Evolutionary conservation across 2,113 vertebrate species (phyloP).

Genomic region (Collichthys lucidus): DNA sequence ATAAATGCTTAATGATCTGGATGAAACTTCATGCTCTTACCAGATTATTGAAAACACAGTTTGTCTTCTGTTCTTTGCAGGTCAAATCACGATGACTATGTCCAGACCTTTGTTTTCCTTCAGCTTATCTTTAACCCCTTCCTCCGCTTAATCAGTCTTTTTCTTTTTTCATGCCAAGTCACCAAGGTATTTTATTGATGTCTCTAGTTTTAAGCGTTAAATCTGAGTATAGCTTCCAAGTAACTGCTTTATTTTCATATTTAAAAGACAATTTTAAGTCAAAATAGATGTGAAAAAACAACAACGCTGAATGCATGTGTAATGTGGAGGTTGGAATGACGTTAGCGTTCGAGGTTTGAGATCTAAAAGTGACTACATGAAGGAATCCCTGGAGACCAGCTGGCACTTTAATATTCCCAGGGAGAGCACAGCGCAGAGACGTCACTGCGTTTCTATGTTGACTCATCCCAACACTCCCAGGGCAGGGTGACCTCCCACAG

Average conservation of each 20-base stretch:
- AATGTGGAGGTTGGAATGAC: background rate
- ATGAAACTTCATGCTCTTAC: background rate
- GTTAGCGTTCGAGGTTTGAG: background rate
- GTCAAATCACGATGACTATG: background rate
- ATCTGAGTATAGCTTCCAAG: background rate
- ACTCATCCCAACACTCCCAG: conserved; percentile 47
- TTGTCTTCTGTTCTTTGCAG: background rate
- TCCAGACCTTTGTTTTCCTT: background rate
- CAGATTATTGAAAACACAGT: background rate
- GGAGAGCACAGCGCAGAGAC: conserved; percentile 24
- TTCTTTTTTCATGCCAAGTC: background rate
- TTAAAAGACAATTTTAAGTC: background rate
- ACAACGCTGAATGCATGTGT: background rate
- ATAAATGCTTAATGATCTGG: background rate
- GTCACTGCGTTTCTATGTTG: conserved; percentile 38
- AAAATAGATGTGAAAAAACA: background rate
- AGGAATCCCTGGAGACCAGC: conserved; percentile 13
- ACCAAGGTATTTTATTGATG: background rate
- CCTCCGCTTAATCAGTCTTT: no score
- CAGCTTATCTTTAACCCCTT: background rate
- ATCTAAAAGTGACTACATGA: conserved; percentile 2
- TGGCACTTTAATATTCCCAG: conserved; percentile 40
- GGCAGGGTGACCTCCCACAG: conserved; percentile 52
- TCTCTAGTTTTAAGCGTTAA: background rate
- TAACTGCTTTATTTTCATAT: background rate